Percentiles rank a stretch among this genome's conserved stretches.
These are phyloP conservation scores for Dyspetes luteomarginatus DNA, from an alignment of 2,888 invertebrate genomes.

Conservation along the genomic window DNA sequence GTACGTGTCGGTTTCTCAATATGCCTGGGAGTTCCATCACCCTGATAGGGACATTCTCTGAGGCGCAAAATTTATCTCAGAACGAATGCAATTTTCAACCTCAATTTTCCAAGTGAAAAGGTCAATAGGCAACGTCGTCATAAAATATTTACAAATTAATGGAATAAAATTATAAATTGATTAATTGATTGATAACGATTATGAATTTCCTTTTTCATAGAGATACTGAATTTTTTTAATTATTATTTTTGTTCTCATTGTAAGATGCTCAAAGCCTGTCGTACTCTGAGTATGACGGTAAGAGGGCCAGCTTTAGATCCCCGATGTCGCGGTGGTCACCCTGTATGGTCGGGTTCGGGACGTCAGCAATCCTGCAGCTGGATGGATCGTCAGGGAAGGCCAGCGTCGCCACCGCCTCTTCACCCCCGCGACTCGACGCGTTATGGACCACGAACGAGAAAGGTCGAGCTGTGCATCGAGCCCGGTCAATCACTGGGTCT, in stretches of 20 bases:
- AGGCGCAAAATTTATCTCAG: background rate
- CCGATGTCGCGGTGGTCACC: constrained; percentile 84
- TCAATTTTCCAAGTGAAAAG: background rate
- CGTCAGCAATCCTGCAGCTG: constrained; percentile 93
- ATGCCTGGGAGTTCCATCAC: background rate
- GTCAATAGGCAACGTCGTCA: background rate
- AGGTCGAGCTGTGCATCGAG: constrained; percentile 94
- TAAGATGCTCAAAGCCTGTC: constrained; percentile 95
- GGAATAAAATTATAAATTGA: background rate
- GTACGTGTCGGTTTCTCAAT: constrained; percentile 19
- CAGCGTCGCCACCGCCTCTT: constrained; percentile 92
- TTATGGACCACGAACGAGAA: constrained; percentile 81
- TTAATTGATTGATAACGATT: no score
- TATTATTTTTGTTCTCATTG: no score
- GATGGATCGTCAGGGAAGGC: constrained; percentile 96
- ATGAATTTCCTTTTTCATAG: no score
- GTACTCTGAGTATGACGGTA: constrained; percentile 95
- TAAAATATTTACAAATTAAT: background rate
- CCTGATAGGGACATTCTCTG: background rate
- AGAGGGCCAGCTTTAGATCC: constrained; percentile 90
- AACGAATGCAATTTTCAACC: background rate
- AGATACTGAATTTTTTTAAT: no score
- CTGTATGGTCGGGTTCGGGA: constrained; percentile 81
- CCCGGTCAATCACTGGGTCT: constrained; percentile 96
- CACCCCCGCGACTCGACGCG: constrained; percentile 84